These are phyloP conservation scores for Oreochromis tanganicae DNA, from an alignment of 2,113 vertebrate genomes.

Conservation along the genomic window DNA sequence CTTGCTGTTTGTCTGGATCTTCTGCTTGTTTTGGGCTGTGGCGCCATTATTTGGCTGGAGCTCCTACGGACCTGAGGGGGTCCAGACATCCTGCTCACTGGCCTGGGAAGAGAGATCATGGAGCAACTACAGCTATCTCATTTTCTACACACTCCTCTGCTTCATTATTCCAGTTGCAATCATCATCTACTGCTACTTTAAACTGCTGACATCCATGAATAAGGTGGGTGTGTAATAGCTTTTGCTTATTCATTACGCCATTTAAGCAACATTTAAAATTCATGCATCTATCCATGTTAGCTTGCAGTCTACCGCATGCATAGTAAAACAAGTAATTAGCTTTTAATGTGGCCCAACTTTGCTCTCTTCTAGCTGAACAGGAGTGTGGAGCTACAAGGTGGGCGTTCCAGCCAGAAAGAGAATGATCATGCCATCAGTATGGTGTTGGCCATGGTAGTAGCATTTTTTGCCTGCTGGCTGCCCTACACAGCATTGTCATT, in stretches of 20 bases:
- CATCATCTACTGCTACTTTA: constrained; percentile 67
- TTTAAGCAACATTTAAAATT: neutral
- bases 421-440: constrained; percentile 61
- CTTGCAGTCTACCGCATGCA: neutral
- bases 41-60: constrained; percentile 65
- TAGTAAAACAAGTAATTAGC: neutral
- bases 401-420: constrained; percentile 59
- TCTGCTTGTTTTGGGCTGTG: constrained; percentile 68
- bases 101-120: constrained; percentile 61
- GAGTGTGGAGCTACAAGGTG: constrained; percentile 70
- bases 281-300: neutral
- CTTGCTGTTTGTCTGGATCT: constrained; percentile 61
- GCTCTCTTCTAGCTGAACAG: constrained; percentile 62
- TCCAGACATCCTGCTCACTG: constrained; percentile 69
- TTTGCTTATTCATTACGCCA: neutral
- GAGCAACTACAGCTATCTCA: constrained; percentile 70
- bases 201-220: constrained; percentile 49
- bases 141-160: constrained; percentile 66
- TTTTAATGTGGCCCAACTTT: neutral
- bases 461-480: constrained; percentile 74
- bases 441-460: constrained; percentile 68
- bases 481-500: constrained; percentile 68
- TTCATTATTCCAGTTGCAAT: constrained; percentile 55
- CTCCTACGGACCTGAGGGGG: constrained; percentile 59
- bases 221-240: constrained; percentile 43